Conservation (phyloP, 2,888 invertebrate genomes). For the Hirudinaria manillensis region DNA sequence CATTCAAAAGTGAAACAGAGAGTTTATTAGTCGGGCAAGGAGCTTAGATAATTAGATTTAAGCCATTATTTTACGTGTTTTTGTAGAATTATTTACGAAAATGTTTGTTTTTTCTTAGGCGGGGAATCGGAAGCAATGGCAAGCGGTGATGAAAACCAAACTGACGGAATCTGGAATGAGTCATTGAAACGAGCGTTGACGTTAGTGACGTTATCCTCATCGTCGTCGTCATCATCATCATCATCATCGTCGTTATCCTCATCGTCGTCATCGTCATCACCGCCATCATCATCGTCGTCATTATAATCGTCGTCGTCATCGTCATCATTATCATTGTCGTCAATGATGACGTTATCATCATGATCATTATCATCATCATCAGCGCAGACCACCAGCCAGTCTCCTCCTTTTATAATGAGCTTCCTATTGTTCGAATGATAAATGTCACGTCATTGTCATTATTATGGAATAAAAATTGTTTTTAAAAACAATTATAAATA, state of each 20-base stretch:
- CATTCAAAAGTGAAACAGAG: too few species aligned
- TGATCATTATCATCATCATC: background rate
- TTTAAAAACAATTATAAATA: too few species aligned
- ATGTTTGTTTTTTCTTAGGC: too few species aligned
- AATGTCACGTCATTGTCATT: too few species aligned
- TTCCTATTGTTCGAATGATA: too few species aligned
- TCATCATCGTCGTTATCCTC: slow-evolving; percentile 19
- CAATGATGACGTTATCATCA: background rate
- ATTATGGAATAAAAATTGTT: too few species aligned
- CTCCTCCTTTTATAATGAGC: too few species aligned
- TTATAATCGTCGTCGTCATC: slow-evolving; percentile 15
- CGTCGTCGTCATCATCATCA: slow-evolving; percentile 20
- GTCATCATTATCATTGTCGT: slow-evolving; percentile 16
- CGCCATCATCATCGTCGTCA: background rate
- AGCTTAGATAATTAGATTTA: background rate
- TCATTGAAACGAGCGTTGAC: background rate
- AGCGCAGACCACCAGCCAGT: background rate
- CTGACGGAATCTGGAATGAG: background rate
- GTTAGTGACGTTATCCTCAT: background rate
- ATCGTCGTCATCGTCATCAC: slow-evolving; percentile 26
- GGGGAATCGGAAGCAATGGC: background rate
- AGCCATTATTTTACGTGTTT: background rate
- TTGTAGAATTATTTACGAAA: background rate
- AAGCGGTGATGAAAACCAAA: background rate
- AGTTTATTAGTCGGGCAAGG: too few species aligned